Percentiles rank a stretch among this genome's conserved stretches.
These are phyloP conservation scores for Anthopleura xanthogrammica DNA, from an alignment of 92 coral and sea anemone genomes.

Conservation along the genomic window DNA sequence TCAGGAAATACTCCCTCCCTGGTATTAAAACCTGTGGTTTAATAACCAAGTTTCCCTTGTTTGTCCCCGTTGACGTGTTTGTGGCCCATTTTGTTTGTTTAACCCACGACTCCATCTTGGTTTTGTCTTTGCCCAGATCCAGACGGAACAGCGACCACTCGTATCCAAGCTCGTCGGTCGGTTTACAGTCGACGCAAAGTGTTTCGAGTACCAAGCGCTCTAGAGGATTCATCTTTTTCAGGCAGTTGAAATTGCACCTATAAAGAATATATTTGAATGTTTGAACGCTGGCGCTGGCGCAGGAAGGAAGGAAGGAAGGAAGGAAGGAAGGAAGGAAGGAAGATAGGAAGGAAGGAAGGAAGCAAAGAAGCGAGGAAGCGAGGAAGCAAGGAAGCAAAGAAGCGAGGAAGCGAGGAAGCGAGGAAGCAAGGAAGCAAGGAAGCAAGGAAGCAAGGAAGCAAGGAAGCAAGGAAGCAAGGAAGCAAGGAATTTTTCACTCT, in stretches of 20 bases:
- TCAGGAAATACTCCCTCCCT: constrained; percentile 61
- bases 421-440: no score
- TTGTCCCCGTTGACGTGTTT: constrained; percentile 69
- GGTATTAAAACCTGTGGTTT: constrained; percentile 52
- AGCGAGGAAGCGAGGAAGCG: no score
- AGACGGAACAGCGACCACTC: constrained; percentile 64
- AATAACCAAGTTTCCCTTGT: constrained; percentile 57
- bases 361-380: no score
- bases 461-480: no score
- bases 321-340: no score
- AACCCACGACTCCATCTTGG: constrained; percentile 43
- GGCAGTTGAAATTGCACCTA: constrained; percentile 73
- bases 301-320: no score
- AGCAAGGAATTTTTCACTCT: not conserved
- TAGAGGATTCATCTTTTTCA: constrained; percentile 67
- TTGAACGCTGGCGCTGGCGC: no score
- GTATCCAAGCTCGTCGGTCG: constrained; percentile 56
- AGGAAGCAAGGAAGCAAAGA: no score
- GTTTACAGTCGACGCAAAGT: constrained; percentile 67
- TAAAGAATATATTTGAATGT: not conserved
- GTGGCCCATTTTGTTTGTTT: constrained; percentile 52
- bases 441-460: no score
- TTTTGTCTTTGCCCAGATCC: constrained; percentile 37
- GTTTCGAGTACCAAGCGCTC: constrained; percentile 76
- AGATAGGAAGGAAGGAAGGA: no score